Conservation (phyloP, 2,888 invertebrate species). For the Phymatocera aterrima region DNA sequence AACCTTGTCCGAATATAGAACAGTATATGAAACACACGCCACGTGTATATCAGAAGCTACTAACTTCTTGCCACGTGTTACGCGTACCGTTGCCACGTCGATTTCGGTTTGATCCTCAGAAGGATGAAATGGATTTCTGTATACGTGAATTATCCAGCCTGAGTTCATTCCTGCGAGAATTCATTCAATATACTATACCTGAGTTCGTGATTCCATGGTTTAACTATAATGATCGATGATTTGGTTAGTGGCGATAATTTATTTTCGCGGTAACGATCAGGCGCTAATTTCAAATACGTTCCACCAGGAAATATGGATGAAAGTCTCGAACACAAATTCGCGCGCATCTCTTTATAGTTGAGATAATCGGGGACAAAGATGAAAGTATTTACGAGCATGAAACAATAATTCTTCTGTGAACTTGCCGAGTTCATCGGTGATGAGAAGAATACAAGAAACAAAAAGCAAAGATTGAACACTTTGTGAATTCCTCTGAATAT, state of each 20-base stretch:
- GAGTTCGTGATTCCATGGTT: not conserved
- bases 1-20: slow-evolving; percentile 48
- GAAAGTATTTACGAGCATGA: too few relatives aligned
- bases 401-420: too few relatives aligned
- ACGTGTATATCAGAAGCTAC: slow-evolving; percentile 6
- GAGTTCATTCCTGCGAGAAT: too few relatives aligned
- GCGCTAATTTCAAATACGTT: not conserved
- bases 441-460: not conserved
- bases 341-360: too few relatives aligned
- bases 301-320: not conserved
- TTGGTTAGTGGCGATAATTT: not conserved
- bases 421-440: too few relatives aligned
- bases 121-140: too few relatives aligned
- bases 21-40: not conserved
- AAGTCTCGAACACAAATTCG: not conserved
- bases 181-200: not conserved
- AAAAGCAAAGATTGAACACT: not conserved
- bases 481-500: not conserved
- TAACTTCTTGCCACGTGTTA: not conserved
- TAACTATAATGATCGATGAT: not conserved
- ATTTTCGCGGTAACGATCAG: not conserved
- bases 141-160: too few relatives aligned
- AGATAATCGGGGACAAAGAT: too few relatives aligned
- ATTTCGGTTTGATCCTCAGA: not conserved
- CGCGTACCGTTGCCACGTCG: not conserved